Evolutionary conservation across 1,140 invertebrate genomes (phyloP), one percentile per base, ranked within the genome.

Genomic region (Diplogasteroides magnus): DNA sequence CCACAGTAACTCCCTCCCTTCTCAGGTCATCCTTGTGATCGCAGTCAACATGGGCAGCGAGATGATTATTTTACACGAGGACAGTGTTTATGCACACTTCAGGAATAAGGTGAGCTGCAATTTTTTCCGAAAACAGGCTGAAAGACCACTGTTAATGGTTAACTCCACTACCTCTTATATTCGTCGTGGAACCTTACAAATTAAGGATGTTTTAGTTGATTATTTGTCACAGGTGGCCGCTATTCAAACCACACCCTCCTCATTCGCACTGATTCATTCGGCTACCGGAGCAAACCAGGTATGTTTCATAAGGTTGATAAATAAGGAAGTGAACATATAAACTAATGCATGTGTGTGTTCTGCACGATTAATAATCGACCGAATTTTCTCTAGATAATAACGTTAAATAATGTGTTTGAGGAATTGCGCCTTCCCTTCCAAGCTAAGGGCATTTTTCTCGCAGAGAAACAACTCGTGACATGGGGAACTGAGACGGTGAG

Each of bases 401-500:
- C n/a, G n/a, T n/a, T n/a, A n/a, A n/a, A n/a, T n/a, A n/a, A n/a
- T n/a, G n/a, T n/a, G n/a, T n/a, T n/a, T n/a, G n/a, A 71, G 58
- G 70, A 72, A 58, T 62, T 72, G 64, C 66, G 67, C 26, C 31
- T 72, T 64, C 19, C 31, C 14, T 48, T 56, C 32, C 59, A 64
- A 57, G 58, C 65, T 13, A 62, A 61, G 48, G 70, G 70, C 37
- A 67, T 72, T n/a, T 62, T 58, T 72, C 57, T 72, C 23, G 64
- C 31, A 29, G 70, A 72, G 2, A 72, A 72, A 29, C 70, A 72
- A 48, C 60, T 72, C 25, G 70, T 72, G 14, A 60, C 67, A 31
- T 67, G 64, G 64, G 67, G 56, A n/a, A 61, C 59, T 29, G 70
- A 72, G 55, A 58, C 66, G 48, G 70, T 72, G 67, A 13, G 27